Conservation (phyloP, 2,797 vertebrate species). For the Sebastes steindachneri region DNA sequence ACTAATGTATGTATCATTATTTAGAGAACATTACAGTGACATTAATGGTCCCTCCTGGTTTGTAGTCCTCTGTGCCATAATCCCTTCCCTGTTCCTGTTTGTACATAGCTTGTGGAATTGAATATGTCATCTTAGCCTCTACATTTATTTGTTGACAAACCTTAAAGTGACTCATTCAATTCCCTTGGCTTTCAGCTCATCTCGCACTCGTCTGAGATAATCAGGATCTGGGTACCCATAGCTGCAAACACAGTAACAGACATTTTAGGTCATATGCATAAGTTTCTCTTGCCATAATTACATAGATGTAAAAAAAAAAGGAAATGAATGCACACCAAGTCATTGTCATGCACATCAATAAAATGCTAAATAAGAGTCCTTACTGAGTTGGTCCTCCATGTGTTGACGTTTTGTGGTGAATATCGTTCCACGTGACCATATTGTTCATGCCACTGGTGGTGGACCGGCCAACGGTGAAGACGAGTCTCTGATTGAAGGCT, state of each 20-base stretch:
- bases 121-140: neutral
- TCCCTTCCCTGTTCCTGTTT: neutral
- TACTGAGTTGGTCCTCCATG: conserved; percentile 78
- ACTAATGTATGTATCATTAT: no score
- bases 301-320: no score
- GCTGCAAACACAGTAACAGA: conserved; percentile 73
- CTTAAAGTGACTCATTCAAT: conserved; percentile 79
- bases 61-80: neutral
- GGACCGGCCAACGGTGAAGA: conserved; percentile 82
- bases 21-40: no score
- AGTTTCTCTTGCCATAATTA: no score
- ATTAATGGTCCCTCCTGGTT: neutral
- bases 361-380: conserved; percentile 24
- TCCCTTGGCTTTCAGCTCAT: conserved; percentile 91
- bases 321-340: no score
- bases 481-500: conserved; percentile 80
- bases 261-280: no score
- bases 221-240: conserved; percentile 91
- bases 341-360: no score
- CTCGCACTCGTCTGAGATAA: conserved; percentile 87
- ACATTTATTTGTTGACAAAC: neutral
- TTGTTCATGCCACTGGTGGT: conserved; percentile 78
- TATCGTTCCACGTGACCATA: conserved; percentile 84
- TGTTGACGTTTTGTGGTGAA: conserved; percentile 83
- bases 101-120: neutral